Percentiles rank a stretch among this genome's conserved stretches.
phyloP scores from a whole-genome alignment of 1,140 invertebrate genomes.

The Apocrypta bakeri region DNA sequence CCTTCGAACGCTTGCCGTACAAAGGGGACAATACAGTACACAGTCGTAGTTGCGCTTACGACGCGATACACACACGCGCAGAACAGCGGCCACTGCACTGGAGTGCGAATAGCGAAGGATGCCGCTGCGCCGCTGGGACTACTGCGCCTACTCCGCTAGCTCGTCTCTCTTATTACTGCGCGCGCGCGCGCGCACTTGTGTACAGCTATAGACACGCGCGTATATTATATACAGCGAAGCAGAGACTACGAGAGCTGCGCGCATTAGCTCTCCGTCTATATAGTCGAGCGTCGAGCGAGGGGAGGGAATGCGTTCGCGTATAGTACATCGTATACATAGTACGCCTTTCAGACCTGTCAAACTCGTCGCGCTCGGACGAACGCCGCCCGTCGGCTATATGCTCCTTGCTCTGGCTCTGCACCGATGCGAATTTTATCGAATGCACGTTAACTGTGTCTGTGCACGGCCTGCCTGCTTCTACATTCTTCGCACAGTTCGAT shows the following conservation, averaged over 20 bases:
- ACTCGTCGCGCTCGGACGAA: constrained; percentile 1
- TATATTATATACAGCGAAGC: no score
- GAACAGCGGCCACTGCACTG: not conserved
- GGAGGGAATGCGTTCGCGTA: not conserved
- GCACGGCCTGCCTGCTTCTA: not conserved
- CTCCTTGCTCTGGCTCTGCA: no score
- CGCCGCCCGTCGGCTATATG: not conserved
- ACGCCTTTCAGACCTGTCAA: not conserved
- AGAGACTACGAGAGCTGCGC: no score
- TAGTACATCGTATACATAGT: not conserved
- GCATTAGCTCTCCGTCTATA: no score
- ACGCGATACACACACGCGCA: not conserved
- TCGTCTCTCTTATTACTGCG: not conserved
- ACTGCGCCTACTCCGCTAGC: not conserved
- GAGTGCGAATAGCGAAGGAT: not conserved
- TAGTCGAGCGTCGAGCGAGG: not conserved
- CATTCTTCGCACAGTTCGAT: not conserved
- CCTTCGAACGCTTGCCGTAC: no score
- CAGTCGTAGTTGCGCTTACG: no score
- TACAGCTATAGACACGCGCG: not conserved
- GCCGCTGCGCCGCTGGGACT: not conserved
- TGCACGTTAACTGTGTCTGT: not conserved
- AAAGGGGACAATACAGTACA: no score
- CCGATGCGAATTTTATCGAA: not conserved
- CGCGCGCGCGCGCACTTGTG: not conserved